phyloP scores from a whole-genome alignment of 2,888 invertebrate genomes.

The Andricus curvator region DNA sequence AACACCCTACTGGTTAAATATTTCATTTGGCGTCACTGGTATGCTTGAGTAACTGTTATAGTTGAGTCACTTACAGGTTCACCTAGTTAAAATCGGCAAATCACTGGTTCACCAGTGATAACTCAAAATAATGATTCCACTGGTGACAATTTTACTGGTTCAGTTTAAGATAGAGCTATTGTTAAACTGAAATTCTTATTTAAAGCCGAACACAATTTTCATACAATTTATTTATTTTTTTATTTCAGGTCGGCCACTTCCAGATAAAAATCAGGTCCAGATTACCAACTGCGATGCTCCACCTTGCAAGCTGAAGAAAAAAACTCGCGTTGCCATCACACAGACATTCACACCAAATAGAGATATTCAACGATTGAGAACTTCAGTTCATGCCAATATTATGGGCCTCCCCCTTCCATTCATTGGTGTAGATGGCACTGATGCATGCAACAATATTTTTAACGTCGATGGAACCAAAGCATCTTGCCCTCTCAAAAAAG shows the following conservation, averaged over 20 bases:
- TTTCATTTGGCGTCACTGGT: no score
- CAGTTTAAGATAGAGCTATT: no score
- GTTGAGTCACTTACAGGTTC: no score
- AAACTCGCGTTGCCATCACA: constrained; percentile 80
- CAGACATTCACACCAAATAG: constrained; percentile 82
- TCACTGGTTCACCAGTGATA: no score
- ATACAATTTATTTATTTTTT: not conserved
- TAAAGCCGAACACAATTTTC: not conserved
- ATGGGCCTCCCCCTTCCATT: constrained; percentile 85
- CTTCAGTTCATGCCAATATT: constrained; percentile 83
- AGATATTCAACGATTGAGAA: constrained; percentile 80
- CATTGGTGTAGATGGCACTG: constrained; percentile 86
- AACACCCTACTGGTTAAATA: no score
- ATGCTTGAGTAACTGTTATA: no score
- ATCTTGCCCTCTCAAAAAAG: constrained; percentile 85
- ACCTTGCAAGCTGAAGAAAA: constrained; percentile 85
- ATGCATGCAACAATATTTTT: constrained; percentile 84
- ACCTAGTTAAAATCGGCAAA: no score
- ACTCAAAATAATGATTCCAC: no score
- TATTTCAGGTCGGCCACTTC: not conserved
- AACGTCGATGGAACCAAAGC: constrained; percentile 81
- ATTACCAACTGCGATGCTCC: constrained; percentile 83
- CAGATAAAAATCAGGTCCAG: constrained; percentile 75
- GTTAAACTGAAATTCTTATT: no score
- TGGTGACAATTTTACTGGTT: no score